phyloP scores from a whole-genome alignment of 2,797 vertebrate genomes.

The Oryzias sinensis region DNA sequence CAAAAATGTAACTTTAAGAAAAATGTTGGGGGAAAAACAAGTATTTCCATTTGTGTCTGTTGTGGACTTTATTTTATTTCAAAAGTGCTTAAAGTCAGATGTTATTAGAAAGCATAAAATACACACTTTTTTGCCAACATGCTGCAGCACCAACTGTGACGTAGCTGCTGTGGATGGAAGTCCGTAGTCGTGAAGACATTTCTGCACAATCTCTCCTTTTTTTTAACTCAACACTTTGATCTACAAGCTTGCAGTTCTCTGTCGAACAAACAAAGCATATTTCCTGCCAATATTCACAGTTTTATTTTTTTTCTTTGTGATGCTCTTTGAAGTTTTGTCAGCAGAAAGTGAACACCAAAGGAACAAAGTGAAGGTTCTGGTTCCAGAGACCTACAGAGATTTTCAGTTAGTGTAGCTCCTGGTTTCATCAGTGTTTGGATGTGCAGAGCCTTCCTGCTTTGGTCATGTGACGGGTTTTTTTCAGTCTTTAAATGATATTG shows the following conservation, averaged over 20 bases:
- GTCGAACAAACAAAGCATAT: not conserved
- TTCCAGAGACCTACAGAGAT: not conserved
- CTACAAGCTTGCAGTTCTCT: not conserved
- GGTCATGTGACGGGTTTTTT: constrained; percentile 11
- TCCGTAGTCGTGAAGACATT: not conserved
- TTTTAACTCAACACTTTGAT: constrained; percentile 5
- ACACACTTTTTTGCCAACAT: too few relatives aligned
- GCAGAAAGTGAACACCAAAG: constrained; percentile 6
- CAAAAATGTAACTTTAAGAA: too few relatives aligned
- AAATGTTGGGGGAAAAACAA: too few relatives aligned
- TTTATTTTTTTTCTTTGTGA: not conserved
- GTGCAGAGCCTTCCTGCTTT: constrained; percentile 26
- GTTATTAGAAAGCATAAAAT: too few relatives aligned
- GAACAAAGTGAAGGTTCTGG: constrained; percentile 14
- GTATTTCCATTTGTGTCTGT: too few relatives aligned
- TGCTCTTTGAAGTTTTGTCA: not conserved
- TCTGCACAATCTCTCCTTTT: not conserved
- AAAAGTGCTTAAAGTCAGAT: too few relatives aligned
- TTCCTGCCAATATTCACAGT: not conserved
- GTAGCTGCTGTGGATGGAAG: not conserved
- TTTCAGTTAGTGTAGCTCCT: constrained; percentile 11
- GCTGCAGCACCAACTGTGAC: not conserved
- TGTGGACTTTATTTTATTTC: too few relatives aligned
- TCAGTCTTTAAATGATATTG: constrained; percentile 41
- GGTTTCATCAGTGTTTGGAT: constrained; percentile 19